Conservation (phyloP, 2,888 invertebrate genomes). For the Aphrophora alni region DNA sequence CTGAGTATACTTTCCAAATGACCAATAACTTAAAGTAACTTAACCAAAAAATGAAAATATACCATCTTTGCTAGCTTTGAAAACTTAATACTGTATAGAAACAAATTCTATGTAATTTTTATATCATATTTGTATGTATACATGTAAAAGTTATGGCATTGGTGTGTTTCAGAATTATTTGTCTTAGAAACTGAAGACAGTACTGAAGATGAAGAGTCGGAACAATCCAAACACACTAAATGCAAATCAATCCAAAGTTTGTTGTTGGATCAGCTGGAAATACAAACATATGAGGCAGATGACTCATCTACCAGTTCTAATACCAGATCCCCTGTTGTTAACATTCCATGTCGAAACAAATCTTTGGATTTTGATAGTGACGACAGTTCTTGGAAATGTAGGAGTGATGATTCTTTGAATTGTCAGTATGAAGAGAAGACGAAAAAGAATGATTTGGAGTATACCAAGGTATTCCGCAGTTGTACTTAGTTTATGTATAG, state of each 20-base stretch:
- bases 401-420: background rate
- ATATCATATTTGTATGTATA: too few species aligned
- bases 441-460: background rate
- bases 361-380: background rate
- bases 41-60: too few species aligned
- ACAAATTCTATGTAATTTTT: too few species aligned
- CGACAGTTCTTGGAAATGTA: background rate
- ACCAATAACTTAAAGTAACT: too few species aligned
- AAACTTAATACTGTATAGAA: too few species aligned
- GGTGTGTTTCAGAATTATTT: conserved; percentile 68
- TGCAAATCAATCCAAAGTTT: conserved; percentile 45
- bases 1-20: too few species aligned
- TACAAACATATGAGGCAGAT: conserved; percentile 40
- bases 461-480: background rate
- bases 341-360: background rate
- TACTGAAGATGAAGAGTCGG: conserved; percentile 42
- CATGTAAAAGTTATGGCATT: too few species aligned
- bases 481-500: too few species aligned
- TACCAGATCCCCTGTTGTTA: background rate
- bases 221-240: conserved; percentile 37
- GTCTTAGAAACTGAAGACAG: conserved; percentile 73
- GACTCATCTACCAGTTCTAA: background rate
- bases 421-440: background rate
- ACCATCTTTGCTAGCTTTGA: too few species aligned
- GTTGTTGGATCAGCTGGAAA: conserved; percentile 44